phyloP scores from a whole-genome alignment of 2,797 vertebrate genomes.

The Thunnus albacares region DNA sequence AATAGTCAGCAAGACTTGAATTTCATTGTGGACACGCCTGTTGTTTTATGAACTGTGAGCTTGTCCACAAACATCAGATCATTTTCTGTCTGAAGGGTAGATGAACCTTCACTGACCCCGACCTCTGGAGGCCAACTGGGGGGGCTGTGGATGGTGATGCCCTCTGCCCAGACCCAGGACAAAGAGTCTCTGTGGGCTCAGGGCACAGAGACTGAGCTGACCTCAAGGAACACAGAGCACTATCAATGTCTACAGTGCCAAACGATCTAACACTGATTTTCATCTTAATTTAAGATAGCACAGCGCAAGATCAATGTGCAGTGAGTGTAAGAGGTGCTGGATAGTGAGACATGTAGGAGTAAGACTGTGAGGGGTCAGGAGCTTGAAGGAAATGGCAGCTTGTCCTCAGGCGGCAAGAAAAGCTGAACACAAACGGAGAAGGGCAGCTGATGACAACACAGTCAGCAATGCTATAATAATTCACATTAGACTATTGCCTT shows the following conservation, averaged over 20 bases:
- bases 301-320: conserved; percentile 40
- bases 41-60: conserved; percentile 58
- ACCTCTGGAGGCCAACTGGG: conserved; percentile 43
- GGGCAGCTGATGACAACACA: conserved; percentile 56
- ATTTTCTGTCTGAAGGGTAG: conserved; percentile 60
- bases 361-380: conserved; percentile 23
- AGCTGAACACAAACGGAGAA: conserved; percentile 41
- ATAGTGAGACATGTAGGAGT: not conserved
- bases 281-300: conserved; percentile 38
- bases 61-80: conserved; percentile 73
- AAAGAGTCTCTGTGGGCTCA: conserved; percentile 42
- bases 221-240: conserved; percentile 38
- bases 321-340: conserved; percentile 15
- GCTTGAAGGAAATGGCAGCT: conserved; percentile 41
- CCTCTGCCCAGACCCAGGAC: conserved; percentile 49
- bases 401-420: conserved; percentile 34
- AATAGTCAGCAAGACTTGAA: conserved; percentile 27
- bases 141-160: conserved; percentile 54
- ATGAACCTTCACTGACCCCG: conserved; percentile 59
- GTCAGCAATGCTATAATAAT: conserved; percentile 54
- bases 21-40: not conserved
- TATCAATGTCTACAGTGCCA: conserved; percentile 28
- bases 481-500: conserved; percentile 54
- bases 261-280: conserved; percentile 46
- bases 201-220: conserved; percentile 38